A percentile compares a stretch with the other conserved stretches of the same genome.
Conservation (phyloP, 2,113 vertebrate genomes). For the Entomyzon cyanotis region DNA sequence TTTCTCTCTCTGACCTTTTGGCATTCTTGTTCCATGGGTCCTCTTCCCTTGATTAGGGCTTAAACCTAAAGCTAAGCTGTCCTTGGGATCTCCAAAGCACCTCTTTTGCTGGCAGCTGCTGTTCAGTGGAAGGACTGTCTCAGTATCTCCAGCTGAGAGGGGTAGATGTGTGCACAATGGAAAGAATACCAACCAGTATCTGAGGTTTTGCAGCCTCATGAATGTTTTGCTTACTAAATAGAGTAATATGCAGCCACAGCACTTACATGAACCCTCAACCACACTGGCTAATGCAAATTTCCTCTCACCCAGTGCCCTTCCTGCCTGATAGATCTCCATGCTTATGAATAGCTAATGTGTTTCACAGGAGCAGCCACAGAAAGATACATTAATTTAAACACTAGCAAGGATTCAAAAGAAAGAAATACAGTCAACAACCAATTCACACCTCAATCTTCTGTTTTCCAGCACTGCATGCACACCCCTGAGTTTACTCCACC, state of each 20-base stretch:
- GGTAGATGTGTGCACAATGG: neutral
- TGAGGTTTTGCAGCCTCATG: neutral
- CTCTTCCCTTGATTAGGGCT: neutral
- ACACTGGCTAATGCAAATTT: slow-evolving; percentile 46
- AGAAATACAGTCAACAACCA: slow-evolving; percentile 50
- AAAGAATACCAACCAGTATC: neutral
- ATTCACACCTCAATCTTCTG: slow-evolving; percentile 11
- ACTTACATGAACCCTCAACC: neutral
- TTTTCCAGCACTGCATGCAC: neutral
- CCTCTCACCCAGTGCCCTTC: slow-evolving; percentile 20
- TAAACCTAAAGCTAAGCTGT: neutral
- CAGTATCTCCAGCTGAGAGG: neutral
- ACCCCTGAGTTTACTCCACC: neutral
- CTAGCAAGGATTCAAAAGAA: slow-evolving; percentile 53
- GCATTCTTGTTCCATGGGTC: neutral
- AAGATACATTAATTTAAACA: slow-evolving; percentile 65
- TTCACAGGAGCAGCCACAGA: slow-evolving; percentile 58
- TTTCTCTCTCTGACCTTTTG: neutral
- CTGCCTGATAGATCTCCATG: neutral
- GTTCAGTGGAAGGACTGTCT: neutral
- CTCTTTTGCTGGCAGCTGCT: neutral
- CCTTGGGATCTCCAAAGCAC: neutral
- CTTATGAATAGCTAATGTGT: slow-evolving; percentile 57
- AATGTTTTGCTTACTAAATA: neutral
- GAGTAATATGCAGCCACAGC: neutral